Base-by-base conservation (phyloP, 2,888 invertebrate genomes). In the Drosophila anomalata region DNA sequence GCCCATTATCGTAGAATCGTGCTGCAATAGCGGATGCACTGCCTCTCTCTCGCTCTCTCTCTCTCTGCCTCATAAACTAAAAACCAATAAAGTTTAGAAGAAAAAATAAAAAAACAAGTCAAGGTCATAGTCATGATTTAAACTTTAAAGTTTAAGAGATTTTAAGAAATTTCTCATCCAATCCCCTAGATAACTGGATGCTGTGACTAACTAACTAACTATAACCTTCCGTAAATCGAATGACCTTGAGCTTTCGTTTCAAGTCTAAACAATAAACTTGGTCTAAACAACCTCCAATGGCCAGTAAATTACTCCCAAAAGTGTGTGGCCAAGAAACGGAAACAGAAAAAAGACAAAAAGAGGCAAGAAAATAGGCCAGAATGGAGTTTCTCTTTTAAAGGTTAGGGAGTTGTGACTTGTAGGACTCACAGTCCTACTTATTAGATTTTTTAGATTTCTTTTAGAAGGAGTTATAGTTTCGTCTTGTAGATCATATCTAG, bases 1-100 rank as follows among this genome's bases (percentile, higher is more conserved):
- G 36, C 11, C 68, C 48, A 70, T 69, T 79, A 78, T 76, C 59
- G 66, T 74, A 56, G 52, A 81, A 68, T 47, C 48, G 22, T 46
- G 41, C n/a, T 41, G 41, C 41, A 41, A 14, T 17, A 42, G 17
- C 41, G 41, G 41, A 11, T 20, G 14, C 14, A 20, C 17, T 1
- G 17, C 17, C 17, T 17, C 17, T 17, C 17, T 17, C 17, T 17
- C 17, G n/a, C n/a, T 14, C 14, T 14, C 17, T 17, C 17, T 17
- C 17, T 17, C 17, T 17, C 17, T 17, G 17, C 14, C 8, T 42
- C 17, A 42, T 42, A 42, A 36, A 36, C 8, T 42, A 17, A 41
- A 41, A 14, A 17, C 17, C 17, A 41, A 41, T 41, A 17, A 41
- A 41, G 2, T 8, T 9, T 33, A 12, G 33, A 8, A 41, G 17